Evolutionary conservation across 2,113 vertebrate genomes (phyloP), one percentile per base, ranked within the genome.

Genomic region (Cynoglossus semilaevis): DNA sequence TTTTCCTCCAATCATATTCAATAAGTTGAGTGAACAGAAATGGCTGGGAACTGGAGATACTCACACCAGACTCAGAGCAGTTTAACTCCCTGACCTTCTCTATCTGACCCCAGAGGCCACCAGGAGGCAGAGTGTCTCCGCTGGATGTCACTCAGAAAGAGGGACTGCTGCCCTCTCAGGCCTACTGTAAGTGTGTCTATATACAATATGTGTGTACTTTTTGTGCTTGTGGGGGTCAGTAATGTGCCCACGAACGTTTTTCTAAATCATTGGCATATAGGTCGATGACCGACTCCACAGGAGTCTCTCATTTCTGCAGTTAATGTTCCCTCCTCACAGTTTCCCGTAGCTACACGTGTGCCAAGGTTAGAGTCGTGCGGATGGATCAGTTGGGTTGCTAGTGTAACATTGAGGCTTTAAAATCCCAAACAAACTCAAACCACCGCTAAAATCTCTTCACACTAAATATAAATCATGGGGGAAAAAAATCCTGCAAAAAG

Each of bases 11-110:
- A 0, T 51, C 81, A 72, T 49, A 65, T 63, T 63, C 69, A 72
- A 17, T 68, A 72, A 67, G 67, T 35, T 49, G 41, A 49, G 60
- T 47, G 51, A 48, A 67, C 68, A 73, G 40, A 48, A 74, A 74
- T 75, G 53, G 48, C 0, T 67, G 43, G 67, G 15, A 52, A 60
- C 54, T 51, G 80, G 53, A 64, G 67, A 66, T 64, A 9, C 63
- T 18, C 5, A 4, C 76, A 45, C 22, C 1, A 2, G 66, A 42
- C 72, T 60, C 76, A 17, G 70, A 63, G 51, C 51, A 51, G 57
- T 62, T 81, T 75, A 50, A 78, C 79, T 65, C 38, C 40, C 14
- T 75, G 73, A 70, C 78, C 80, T 72, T 50, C 18, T 17, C 49
- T 45, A 62, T 54, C 2, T 53, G 69, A 79, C 80, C 72, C 82